Conservation (phyloP, 30 jellyfish, hydroid and myxozoan genomes). For the Mastigias papua region DNA sequence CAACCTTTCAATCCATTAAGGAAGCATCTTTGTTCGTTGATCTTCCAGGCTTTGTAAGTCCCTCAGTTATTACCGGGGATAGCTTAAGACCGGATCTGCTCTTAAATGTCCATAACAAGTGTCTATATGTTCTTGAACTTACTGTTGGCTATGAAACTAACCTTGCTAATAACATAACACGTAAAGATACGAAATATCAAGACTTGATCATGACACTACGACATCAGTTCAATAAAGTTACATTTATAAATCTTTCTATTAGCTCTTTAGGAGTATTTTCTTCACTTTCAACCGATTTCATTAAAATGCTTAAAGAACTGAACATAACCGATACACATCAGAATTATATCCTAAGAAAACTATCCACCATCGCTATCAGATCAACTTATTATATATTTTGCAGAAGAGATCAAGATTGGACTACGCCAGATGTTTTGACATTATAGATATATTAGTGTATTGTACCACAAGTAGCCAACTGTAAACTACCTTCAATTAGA, state of each 20-base stretch:
- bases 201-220: not conserved
- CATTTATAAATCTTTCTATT: not conserved
- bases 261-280: no score
- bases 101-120: not conserved
- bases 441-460: no score
- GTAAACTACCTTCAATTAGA: no score
- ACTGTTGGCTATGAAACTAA: slow-evolving; percentile 1
- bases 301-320: no score
- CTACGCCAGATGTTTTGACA: no score
- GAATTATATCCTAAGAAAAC: no score
- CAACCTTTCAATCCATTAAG: not conserved
- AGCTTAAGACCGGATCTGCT: not conserved
- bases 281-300: no score
- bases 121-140: not conserved
- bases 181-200: not conserved
- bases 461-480: no score
- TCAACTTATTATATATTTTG: no score
- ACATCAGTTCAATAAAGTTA: slow-evolving; percentile 24
- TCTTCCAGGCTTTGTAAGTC: slow-evolving; percentile 1
- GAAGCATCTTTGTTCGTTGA: not conserved
- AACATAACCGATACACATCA: no score
- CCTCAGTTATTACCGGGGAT: not conserved
- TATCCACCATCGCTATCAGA: no score
- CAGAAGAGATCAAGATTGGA: no score
- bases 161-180: not conserved